A percentile compares a stretch with the other conserved stretches of the same genome.
Evolutionary conservation across 1,140 invertebrate species (phyloP).

Genomic region (Dendrolimus punctatus): DNA sequence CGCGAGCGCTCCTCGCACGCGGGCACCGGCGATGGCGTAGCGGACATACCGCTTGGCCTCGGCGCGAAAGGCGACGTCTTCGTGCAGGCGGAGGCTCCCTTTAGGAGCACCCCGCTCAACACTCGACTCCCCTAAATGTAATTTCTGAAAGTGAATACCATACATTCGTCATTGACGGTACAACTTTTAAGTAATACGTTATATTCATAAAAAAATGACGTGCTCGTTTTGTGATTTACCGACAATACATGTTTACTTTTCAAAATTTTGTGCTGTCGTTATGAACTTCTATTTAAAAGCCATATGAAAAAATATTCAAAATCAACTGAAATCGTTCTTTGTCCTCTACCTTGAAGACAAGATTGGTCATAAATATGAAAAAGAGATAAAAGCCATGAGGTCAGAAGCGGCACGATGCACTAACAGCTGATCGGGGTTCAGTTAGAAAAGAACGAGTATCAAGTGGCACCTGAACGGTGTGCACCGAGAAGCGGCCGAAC

Average conservation of each 20-base stretch:
- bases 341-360: too few relatives aligned
- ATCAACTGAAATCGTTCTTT: too few relatives aligned
- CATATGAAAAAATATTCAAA: too few relatives aligned
- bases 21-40: conserved; percentile 39
- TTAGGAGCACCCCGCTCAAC: conserved; percentile 51
- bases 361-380: too few relatives aligned
- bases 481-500: conserved; percentile 55
- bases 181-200: background rate
- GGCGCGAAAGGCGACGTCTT: conserved; percentile 34
- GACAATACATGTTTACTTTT: background rate
- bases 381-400: too few relatives aligned
- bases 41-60: conserved; percentile 45
- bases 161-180: conserved; percentile 3
- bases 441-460: conserved; percentile 67
- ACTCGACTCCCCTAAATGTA: conserved; percentile 38
- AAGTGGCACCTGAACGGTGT: conserved; percentile 58
- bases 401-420: conserved; percentile 19
- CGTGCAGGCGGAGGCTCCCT: conserved; percentile 43
- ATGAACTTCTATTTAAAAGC: too few relatives aligned
- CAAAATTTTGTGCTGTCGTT: too few relatives aligned
- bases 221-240: conserved; percentile 21
- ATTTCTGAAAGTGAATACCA: conserved; percentile 41
- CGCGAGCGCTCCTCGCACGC: conserved; percentile 46
- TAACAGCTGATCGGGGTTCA: conserved; percentile 64
- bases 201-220: conserved; percentile 8